These are phyloP conservation scores for Rhogogaster chlorosoma DNA, from an alignment of 2,888 invertebrate genomes.

Conservation along the genomic window DNA sequence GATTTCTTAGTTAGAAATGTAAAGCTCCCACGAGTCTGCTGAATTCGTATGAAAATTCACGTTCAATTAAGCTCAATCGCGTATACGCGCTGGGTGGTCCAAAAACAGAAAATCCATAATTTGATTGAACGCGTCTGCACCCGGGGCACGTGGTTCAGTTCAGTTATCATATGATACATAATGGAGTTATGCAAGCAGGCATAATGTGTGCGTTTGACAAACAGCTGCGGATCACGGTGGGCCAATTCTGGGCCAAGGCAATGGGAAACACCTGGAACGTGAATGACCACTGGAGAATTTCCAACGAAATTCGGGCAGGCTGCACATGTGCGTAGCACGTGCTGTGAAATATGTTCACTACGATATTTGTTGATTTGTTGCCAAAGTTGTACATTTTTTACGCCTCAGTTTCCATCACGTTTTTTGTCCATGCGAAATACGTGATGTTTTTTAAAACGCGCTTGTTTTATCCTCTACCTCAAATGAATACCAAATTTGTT, in stretches of 20 bases:
- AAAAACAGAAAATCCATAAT: slow-evolving; percentile 29
- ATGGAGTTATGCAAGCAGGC: slow-evolving; percentile 45
- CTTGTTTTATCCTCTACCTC: neutral
- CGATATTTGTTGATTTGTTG: slow-evolving; percentile 19
- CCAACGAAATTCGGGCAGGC: neutral
- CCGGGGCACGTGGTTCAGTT: slow-evolving; percentile 27
- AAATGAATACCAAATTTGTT: neutral
- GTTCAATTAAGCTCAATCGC: slow-evolving; percentile 1
- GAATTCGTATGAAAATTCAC: neutral
- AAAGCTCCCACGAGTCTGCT: neutral
- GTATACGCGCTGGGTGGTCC: neutral
- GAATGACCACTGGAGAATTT: slow-evolving; percentile 28
- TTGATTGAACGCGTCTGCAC: slow-evolving; percentile 13
- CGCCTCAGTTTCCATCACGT: neutral
- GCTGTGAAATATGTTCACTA: neutral
- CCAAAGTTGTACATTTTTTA: slow-evolving; percentile 13
- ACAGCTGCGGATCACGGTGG: slow-evolving; percentile 23
- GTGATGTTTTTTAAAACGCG: neutral
- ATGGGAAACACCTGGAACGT: slow-evolving; percentile 16
- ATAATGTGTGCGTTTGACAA: slow-evolving; percentile 44
- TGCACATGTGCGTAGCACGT: neutral
- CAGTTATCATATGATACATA: slow-evolving; percentile 37
- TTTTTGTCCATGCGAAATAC: neutral
- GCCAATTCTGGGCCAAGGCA: slow-evolving; percentile 30
- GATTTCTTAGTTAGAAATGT: neutral